A percentile compares a stretch with the other conserved stretches of the same genome.
Conservation (phyloP, 2,888 invertebrate species). For the Agrotis puta region DNA sequence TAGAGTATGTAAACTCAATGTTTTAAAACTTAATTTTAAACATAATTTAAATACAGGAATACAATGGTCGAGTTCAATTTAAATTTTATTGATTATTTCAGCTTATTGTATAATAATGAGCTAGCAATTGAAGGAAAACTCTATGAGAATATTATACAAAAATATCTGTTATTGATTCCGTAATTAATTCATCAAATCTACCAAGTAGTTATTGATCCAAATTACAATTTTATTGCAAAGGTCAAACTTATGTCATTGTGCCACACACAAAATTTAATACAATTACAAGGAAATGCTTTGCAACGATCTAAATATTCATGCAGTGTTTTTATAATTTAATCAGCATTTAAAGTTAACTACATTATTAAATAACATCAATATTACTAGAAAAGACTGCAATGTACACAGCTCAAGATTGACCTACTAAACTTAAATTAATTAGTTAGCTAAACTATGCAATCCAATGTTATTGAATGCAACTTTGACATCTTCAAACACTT, state of each 20-base stretch:
- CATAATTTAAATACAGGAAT: conserved; percentile 50
- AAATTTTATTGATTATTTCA: conserved; percentile 23
- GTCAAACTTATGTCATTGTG: conserved; percentile 29
- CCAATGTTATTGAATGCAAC: conserved; percentile 86
- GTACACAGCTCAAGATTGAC: conserved; percentile 60
- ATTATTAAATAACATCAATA: conserved; percentile 44
- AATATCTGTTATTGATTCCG: conserved; percentile 11
- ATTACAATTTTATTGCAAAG: conserved; percentile 12
- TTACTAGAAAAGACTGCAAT: conserved; percentile 51
- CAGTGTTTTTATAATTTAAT: conserved; percentile 23
- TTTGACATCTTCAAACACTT: conserved; percentile 92
- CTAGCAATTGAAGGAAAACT: conserved; percentile 32
- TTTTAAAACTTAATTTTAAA: conserved; percentile 15
- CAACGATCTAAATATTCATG: neutral
- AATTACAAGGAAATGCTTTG: conserved; percentile 1
- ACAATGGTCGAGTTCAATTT: conserved; percentile 33
- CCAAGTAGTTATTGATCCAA: neutral
- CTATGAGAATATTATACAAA: neutral
- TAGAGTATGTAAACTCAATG: conserved; percentile 11
- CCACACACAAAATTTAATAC: neutral
- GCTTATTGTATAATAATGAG: conserved; percentile 24
- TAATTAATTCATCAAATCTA: neutral
- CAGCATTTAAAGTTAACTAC: conserved; percentile 32
- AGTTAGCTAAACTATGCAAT: conserved; percentile 74
- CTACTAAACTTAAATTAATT: conserved; percentile 65